A percentile compares a stretch with the other conserved stretches of the same genome.
phyloP scores from a whole-genome alignment of 2,797 vertebrate species.

The Sardinella longiceps region DNA sequence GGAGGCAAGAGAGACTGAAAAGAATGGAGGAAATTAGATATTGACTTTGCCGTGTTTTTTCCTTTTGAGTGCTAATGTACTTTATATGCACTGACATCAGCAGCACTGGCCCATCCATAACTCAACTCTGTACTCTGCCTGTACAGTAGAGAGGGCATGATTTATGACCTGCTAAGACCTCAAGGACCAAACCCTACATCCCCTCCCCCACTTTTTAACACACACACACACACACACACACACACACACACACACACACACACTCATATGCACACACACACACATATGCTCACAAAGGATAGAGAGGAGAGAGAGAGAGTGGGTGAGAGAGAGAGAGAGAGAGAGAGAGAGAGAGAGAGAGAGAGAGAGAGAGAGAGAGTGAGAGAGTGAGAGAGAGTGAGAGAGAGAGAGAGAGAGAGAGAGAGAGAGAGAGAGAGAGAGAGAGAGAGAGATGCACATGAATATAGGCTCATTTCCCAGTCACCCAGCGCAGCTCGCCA shows the following conservation, averaged over 20 bases:
- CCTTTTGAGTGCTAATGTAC: neutral
- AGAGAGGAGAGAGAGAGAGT: neutral
- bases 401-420: neutral
- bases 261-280: neutral
- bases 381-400: neutral
- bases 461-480: neutral
- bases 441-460: neutral
- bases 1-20: neutral
- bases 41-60: neutral
- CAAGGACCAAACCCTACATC: neutral
- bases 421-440: neutral
- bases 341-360: neutral
- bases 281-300: no score
- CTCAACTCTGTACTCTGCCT: neutral
- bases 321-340: neutral
- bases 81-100: neutral
- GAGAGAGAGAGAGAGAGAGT: neutral
- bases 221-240: neutral
- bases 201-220: neutral
- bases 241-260: neutral
- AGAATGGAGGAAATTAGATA: slow-evolving; percentile 2
- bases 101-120: neutral
- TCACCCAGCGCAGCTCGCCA: neutral
- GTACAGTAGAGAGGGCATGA: neutral
- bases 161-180: neutral